phyloP scores from a whole-genome alignment of 2,888 invertebrate genomes.

The Myopa testacea region DNA sequence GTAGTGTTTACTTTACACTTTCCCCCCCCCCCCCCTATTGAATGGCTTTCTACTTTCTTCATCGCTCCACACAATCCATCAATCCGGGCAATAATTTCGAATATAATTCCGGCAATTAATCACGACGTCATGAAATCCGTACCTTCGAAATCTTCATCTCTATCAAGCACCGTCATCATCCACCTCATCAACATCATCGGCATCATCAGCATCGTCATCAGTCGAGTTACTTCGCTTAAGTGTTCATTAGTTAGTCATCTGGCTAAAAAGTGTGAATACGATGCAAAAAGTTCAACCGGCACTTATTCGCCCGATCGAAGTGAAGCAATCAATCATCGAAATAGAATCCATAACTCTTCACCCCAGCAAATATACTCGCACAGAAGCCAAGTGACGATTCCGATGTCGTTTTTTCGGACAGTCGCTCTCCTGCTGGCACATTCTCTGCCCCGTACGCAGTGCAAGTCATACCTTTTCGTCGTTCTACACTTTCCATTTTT shows the following conservation, averaged over 20 bases:
- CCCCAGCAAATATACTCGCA: not conserved
- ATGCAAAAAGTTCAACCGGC: slow-evolving; percentile 9
- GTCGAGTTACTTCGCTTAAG: not conserved
- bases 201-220: slow-evolving; percentile 20
- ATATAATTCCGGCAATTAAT: slow-evolving; percentile 45
- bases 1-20: too few relatives aligned
- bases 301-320: slow-evolving; percentile 9
- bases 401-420: not conserved
- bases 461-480: not conserved
- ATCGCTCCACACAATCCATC: slow-evolving; percentile 34
- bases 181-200: slow-evolving; percentile 20
- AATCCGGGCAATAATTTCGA: slow-evolving; percentile 41
- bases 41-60: not conserved
- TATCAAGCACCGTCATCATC: slow-evolving; percentile 27
- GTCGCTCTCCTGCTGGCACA: not conserved
- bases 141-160: slow-evolving; percentile 36
- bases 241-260: slow-evolving; percentile 44
- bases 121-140: slow-evolving; percentile 34
- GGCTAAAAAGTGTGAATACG: slow-evolving; percentile 15
- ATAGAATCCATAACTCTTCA: slow-evolving; percentile 34
- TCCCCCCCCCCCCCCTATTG: too few relatives aligned
- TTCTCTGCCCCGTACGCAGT: not conserved
- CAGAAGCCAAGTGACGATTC: too few relatives aligned
- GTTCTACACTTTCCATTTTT: too few relatives aligned
- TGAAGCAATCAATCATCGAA: slow-evolving; percentile 43